These are phyloP conservation scores for Mythimna lalbum DNA, from an alignment of 2,888 invertebrate species.

Conservation along the genomic window DNA sequence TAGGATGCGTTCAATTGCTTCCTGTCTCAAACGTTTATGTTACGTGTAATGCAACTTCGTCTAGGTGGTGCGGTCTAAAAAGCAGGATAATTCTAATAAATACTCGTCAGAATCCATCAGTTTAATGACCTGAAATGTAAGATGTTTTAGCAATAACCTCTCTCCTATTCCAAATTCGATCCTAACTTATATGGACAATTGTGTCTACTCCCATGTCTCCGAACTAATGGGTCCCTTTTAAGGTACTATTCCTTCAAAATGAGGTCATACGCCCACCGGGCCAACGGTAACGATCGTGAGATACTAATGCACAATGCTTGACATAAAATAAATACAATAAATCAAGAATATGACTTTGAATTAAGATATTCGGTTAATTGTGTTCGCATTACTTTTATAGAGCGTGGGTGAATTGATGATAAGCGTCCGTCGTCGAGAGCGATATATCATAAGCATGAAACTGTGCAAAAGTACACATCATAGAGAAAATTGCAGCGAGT, in stretches of 20 bases:
- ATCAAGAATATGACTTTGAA: slow-evolving; percentile 60
- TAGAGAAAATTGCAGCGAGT: slow-evolving; percentile 48
- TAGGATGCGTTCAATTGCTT: slow-evolving; percentile 76
- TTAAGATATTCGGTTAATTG: slow-evolving; percentile 52
- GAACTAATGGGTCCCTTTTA: slow-evolving; percentile 81
- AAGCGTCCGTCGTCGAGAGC: slow-evolving; percentile 10
- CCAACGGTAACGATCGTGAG: slow-evolving; percentile 79
- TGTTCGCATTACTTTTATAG: slow-evolving; percentile 34
- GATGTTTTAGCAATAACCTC: slow-evolving; percentile 28
- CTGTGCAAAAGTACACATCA: slow-evolving; percentile 36
- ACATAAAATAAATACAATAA: slow-evolving; percentile 71
- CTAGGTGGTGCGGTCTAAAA: slow-evolving; percentile 24
- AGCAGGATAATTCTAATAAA: slow-evolving; percentile 36
- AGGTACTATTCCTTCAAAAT: slow-evolving; percentile 75
- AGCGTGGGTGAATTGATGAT: slow-evolving; percentile 37
- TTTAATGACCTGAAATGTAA: slow-evolving; percentile 54
- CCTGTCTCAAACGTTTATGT: slow-evolving; percentile 74
- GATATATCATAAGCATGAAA: slow-evolving; percentile 44
- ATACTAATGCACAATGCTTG: slow-evolving; percentile 72
- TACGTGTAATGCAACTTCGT: slow-evolving; percentile 67
- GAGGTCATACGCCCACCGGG: slow-evolving; percentile 78
- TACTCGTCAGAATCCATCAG: slow-evolving; percentile 55
- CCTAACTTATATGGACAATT: slow-evolving; percentile 73
- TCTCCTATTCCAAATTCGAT: slow-evolving; percentile 63
- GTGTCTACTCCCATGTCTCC: slow-evolving; percentile 70